Evolutionary conservation across 2,797 vertebrate species (phyloP).

Genomic region (Lateolabrax maculatus): DNA sequence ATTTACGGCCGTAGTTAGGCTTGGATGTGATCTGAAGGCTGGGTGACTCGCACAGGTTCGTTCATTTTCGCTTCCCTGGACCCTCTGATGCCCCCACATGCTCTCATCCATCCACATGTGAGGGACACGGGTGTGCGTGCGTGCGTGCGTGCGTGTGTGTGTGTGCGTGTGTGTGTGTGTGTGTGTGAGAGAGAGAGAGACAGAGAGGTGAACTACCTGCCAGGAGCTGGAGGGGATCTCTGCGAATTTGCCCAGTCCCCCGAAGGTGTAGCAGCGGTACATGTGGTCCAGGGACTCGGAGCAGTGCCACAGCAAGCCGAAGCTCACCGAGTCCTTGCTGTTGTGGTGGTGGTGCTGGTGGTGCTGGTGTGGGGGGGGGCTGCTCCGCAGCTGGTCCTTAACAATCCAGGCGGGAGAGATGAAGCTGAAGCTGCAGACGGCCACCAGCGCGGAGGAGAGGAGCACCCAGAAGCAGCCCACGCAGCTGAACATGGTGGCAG

Average conservation of each 20-base stretch:
- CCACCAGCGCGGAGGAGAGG: conserved; percentile 90
- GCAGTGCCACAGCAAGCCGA: conserved; percentile 94
- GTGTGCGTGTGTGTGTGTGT: too few species aligned
- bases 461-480: conserved; percentile 95
- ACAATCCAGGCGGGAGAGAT: conserved; percentile 93
- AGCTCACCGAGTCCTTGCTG: conserved; percentile 87
- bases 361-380: conserved; percentile 41
- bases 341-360: conserved; percentile 42
- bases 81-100: conserved; percentile 6
- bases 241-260: conserved; percentile 89
- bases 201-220: conserved; percentile 89
- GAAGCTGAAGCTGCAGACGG: conserved; percentile 91
- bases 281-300: conserved; percentile 86
- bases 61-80: neutral
- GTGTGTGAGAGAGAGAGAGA: too few species aligned
- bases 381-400: conserved; percentile 83
- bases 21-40: neutral
- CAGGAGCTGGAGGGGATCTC: conserved; percentile 94
- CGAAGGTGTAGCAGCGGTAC: conserved; percentile 90
- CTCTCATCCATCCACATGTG: conserved; percentile 44
- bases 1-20: neutral
- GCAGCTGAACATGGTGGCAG: conserved; percentile 91
- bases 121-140: conserved; percentile 1
- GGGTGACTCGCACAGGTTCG: neutral
- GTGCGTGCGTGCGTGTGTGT: too few species aligned